Evolutionary conservation across 2,113 vertebrate genomes (phyloP).

Genomic region (Vireo altiloquus): DNA sequence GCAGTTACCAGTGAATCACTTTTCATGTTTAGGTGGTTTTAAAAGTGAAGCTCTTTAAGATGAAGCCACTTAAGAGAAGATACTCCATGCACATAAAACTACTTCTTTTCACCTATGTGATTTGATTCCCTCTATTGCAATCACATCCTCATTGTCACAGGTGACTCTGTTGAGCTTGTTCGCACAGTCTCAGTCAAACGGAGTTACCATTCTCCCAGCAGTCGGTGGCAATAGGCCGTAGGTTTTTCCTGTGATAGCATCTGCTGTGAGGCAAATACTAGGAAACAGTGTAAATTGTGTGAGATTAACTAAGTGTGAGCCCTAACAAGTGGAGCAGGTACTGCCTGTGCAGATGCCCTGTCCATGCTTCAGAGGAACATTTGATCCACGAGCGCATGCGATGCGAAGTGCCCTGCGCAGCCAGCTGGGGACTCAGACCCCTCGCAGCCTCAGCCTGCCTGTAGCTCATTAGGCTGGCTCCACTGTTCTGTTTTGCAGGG

Average conservation of each 20-base stretch:
- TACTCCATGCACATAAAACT: not conserved
- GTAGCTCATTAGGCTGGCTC: not conserved
- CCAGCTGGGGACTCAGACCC: accelerated
- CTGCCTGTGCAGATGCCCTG: not conserved
- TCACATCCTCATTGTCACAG: not conserved
- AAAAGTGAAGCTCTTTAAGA: not conserved
- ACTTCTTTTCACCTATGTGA: not conserved
- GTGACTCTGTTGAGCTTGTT: not conserved
- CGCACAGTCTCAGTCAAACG: not conserved
- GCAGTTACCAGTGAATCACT: not conserved
- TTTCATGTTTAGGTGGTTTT: not conserved
- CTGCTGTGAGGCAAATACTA: not conserved
- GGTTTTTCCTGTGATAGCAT: not conserved
- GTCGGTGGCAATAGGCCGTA: not conserved
- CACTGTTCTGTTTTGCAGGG: not conserved
- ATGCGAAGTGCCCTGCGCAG: accelerated
- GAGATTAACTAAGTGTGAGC: not conserved
- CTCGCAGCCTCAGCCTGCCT: not conserved
- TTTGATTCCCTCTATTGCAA: not conserved
- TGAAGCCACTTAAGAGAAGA: not conserved
- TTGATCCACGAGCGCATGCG: accelerated
- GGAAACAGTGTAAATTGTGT: not conserved
- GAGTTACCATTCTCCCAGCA: not conserved
- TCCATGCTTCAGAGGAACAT: accelerated
- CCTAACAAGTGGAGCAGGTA: accelerated